phyloP scores from a whole-genome alignment of 2,797 vertebrate species.

The Melanitta fusca region DNA sequence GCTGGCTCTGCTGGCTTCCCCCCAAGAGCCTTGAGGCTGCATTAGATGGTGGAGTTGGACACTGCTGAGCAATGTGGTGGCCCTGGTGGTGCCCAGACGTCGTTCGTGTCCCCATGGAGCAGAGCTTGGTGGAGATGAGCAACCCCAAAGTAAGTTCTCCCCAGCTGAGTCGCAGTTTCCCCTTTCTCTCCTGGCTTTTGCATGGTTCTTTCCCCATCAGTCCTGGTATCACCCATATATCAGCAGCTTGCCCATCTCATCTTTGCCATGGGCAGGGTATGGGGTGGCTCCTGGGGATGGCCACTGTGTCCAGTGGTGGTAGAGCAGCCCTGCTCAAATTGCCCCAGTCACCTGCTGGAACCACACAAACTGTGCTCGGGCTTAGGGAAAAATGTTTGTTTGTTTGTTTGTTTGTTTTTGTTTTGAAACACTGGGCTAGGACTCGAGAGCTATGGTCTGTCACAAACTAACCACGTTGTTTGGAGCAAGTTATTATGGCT shows the following conservation, averaged over 20 bases:
- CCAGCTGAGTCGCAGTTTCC: rapidly evolving
- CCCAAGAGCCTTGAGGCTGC: not conserved
- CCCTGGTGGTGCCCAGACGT: not conserved
- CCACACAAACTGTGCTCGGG: not conserved
- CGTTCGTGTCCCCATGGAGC: not conserved
- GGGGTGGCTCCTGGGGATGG: not conserved
- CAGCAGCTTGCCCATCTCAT: not conserved
- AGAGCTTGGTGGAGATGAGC: not conserved
- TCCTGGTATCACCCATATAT: not conserved
- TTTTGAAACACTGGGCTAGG: not conserved
- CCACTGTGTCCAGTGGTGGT: rapidly evolving
- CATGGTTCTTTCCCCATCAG: rapidly evolving
- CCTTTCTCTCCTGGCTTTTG: not conserved
- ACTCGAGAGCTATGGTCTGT: not conserved
- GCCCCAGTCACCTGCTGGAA: not conserved
- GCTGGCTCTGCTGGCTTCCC: not conserved
- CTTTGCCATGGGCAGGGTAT: rapidly evolving
- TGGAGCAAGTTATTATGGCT: not conserved
- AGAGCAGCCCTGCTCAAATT: not conserved
- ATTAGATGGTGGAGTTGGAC: rapidly evolving
- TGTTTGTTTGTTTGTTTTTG: not conserved
- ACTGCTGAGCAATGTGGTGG: rapidly evolving
- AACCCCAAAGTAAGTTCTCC: not conserved
- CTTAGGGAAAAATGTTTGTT: not conserved
- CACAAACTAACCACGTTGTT: not conserved